phyloP scores from a whole-genome alignment of 53 echinoderm and acorn worm genomes.

The Echinometra lucunter region DNA sequence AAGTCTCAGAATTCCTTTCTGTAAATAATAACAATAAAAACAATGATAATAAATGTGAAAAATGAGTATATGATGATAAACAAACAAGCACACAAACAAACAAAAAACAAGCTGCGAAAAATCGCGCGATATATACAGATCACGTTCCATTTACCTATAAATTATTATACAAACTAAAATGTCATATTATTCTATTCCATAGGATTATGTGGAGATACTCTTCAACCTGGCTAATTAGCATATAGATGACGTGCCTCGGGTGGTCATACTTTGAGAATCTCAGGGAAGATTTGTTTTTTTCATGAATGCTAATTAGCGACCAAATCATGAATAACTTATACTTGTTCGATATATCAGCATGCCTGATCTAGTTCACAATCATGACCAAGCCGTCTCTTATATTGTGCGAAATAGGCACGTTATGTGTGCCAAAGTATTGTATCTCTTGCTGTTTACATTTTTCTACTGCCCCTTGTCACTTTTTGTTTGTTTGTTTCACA shows the following conservation, averaged over 20 bases:
- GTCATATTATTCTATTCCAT: not conserved
- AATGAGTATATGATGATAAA: too few species aligned
- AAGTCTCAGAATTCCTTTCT: too few species aligned
- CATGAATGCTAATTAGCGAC: not conserved
- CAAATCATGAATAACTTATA: not conserved
- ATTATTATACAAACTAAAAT: not conserved
- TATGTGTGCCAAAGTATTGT: not conserved
- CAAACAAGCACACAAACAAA: too few species aligned
- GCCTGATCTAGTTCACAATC: not conserved
- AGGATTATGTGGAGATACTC: not conserved
- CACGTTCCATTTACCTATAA: not conserved
- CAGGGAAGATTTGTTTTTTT: not conserved
- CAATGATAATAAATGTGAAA: too few species aligned
- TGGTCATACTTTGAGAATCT: not conserved
- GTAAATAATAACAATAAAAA: too few species aligned
- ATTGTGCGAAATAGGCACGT: not conserved
- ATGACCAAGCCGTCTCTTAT: not conserved
- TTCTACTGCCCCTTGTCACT: not conserved
- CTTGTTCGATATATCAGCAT: not conserved
- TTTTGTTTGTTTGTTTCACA: not conserved
- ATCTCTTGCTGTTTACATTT: not conserved
- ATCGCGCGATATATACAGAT: not conserved
- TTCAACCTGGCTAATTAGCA: conserved; percentile 9
- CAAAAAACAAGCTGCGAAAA: not conserved
- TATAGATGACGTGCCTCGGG: conserved; percentile 12